Evolutionary conservation across 53 echinoderm and acorn worm genomes (phyloP), one percentile per base, ranked within the genome.

Genomic region (Arbacia lixula): DNA sequence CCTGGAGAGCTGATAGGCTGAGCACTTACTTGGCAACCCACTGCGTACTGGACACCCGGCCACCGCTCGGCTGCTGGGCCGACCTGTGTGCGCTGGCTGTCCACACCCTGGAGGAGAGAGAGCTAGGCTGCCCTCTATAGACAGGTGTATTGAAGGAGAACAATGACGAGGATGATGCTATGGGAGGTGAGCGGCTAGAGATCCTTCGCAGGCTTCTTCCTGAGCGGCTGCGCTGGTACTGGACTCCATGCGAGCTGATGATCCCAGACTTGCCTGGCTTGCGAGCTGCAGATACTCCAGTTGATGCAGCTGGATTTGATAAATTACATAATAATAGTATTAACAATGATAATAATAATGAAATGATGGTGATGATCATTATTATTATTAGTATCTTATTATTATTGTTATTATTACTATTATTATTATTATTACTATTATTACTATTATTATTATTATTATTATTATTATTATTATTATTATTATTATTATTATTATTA

Each of bases 1-100:
- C n/a, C n/a, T n/a, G n/a, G n/a, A n/a, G n/a, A n/a, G n/a, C n/a
- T n/a, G n/a, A n/a, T n/a, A n/a, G n/a, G n/a, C n/a, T n/a, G n/a
- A n/a, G n/a, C 27, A 71, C 71, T 71, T 71, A 71, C 71, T 71
- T 71, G 1, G 71, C 71, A 40, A 71, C 46, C 71, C 71, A 71
- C 71, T 71, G 71, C 4, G 71, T 71, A 29, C 71, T 71, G 28
- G 71, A 71, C 0, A 71, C 46, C 50, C 28, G 39, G 3, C 14
- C n/a, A 1, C 25, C 46, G 3, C 46, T 33, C 46, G 39, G 71
- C 30, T 41, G 25, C 50, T 71, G 71, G 49, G 22, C 29, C 28
- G 26, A 19, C 49, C 14, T 71, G 30, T 71, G 71, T 29, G 16
- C 49, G 43, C 71, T 71, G 26, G 71, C 41, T 10, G 71, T 71